Evolutionary conservation across 2,888 invertebrate species (phyloP), one percentile per base, ranked within the genome.

Genomic region (Rhagonycha fulva): DNA sequence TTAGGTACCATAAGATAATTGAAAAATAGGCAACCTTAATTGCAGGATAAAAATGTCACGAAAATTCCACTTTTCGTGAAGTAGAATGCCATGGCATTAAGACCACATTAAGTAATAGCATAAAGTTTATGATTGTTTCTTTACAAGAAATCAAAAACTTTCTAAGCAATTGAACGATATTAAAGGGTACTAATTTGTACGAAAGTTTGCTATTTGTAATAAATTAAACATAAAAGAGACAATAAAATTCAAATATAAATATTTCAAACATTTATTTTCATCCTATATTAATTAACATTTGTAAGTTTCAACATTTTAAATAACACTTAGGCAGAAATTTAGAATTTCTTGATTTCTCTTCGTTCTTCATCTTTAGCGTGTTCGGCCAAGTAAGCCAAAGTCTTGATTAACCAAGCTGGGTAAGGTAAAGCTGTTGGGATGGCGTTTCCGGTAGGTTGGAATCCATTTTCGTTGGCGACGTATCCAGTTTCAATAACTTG

Each of bases 391-490:
- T 90, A 93, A 82, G 92, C 93, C 62, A 93, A 88, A 60, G 93
- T 92, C 84, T 92, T 92, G 84, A 92, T 91, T 81, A 93, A 93
- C 85, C 91, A 92, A 85, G 91, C 91, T 76, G 93, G 93, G 69
- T 87, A 91, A 81, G 93, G 93, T 23, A 93, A 93, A 19, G 93
- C 91, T 10, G 93, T 92, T 79, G 93, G 87, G 60, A 82, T 68
- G 74, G 82, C 81, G 19, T 80, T 81, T 14, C 70, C 93, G 86
- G 89, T 86, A 26, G 93, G 91, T 78, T 91, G 91, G 89, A 91
- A 94, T 76, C 94, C 94, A 80, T 92, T 91, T 84, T 93, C 93
- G 82, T 93, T 92, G 81, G 94, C 93, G 74, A 90, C 83, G 87
- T 93, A 94, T 62, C 87, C 87, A 77, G 93, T 84, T 14, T 87